A percentile compares a stretch with the other conserved stretches of the same genome.
Conservation (phyloP, 2,888 invertebrate genomes). For the Napeogenes sylphis region DNA sequence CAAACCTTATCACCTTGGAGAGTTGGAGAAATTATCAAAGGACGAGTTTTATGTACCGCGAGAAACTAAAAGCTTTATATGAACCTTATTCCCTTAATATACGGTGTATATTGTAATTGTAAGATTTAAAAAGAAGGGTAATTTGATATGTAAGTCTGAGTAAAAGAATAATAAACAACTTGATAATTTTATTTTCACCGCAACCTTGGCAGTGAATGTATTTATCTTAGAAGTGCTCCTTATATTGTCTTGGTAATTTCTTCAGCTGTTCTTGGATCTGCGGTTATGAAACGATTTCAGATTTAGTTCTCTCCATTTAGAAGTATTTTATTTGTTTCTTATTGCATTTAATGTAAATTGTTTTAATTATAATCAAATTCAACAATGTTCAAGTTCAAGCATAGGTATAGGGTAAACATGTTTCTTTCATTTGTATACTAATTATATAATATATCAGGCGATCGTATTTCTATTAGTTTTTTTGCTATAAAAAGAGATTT, state of each 20-base stretch:
- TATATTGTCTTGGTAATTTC: conserved; percentile 24
- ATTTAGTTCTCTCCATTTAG: conserved; percentile 19
- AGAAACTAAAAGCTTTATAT: neutral
- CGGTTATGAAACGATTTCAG: conserved; percentile 19
- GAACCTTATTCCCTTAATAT: conserved; percentile 8
- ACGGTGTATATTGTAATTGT: conserved; percentile 13
- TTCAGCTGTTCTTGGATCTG: conserved; percentile 23
- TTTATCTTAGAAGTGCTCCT: conserved; percentile 40
- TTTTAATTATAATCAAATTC: too few species aligned
- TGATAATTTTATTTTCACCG: conserved; percentile 45
- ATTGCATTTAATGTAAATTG: too few species aligned
- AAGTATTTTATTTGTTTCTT: too few species aligned
- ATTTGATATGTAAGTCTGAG: conserved; percentile 22
- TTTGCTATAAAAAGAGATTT: too few species aligned
- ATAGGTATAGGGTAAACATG: too few species aligned
- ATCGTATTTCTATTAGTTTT: too few species aligned
- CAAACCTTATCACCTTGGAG: conserved; percentile 21
- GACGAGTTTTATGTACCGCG: conserved; percentile 11
- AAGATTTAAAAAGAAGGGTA: conserved; percentile 13
- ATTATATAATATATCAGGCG: too few species aligned
- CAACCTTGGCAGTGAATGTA: conserved; percentile 56
- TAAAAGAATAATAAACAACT: conserved; percentile 27
- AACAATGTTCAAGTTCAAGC: too few species aligned
- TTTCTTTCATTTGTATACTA: too few species aligned
- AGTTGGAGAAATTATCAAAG: conserved; percentile 25